Percentiles rank a stretch among this genome's conserved stretches.
phyloP scores from a whole-genome alignment of 2,888 invertebrate genomes.

The Meandrusa payeni region DNA sequence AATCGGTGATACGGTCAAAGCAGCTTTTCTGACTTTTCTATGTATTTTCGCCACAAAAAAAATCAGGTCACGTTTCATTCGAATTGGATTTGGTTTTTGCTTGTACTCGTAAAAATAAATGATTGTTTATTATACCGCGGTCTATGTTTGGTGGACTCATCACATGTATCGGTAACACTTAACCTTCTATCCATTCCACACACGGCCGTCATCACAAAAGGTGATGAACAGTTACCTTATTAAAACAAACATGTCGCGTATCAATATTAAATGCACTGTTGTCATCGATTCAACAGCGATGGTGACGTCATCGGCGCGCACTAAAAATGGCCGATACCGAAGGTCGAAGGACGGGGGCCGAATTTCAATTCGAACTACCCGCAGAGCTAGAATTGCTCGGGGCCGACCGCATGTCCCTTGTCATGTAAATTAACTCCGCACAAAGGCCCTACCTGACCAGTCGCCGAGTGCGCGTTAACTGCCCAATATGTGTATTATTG shows the following conservation, averaged over 20 bases:
- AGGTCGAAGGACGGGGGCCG: conserved; percentile 20
- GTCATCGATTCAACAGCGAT: conserved; percentile 9
- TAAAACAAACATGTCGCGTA: conserved; percentile 1
- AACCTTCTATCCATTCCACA: too few relatives aligned
- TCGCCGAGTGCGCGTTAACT: conserved; percentile 7
- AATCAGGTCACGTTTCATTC: too few relatives aligned
- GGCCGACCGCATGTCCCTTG: conserved; percentile 21
- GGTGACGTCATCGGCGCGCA: conserved; percentile 11
- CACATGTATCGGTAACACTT: too few relatives aligned
- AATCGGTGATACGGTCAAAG: too few relatives aligned
- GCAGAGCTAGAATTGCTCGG: conserved; percentile 10
- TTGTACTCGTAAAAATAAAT: too few relatives aligned
- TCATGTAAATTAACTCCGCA: conserved; percentile 29
- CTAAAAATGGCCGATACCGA: conserved; percentile 8
- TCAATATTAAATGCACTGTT: conserved; percentile 12
- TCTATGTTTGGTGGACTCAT: too few relatives aligned
- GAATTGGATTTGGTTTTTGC: too few relatives aligned
- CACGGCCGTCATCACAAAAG: too few relatives aligned
- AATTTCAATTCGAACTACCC: conserved; percentile 17
- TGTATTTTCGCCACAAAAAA: too few relatives aligned
- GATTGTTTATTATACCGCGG: too few relatives aligned
- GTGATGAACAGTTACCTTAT: conserved; percentile 3
- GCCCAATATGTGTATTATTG: conserved; percentile 9
- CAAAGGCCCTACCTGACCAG: conserved; percentile 22
- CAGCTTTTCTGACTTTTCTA: too few relatives aligned